Conservation (phyloP, 2,888 invertebrate species). For the Philaethria dido region DNA sequence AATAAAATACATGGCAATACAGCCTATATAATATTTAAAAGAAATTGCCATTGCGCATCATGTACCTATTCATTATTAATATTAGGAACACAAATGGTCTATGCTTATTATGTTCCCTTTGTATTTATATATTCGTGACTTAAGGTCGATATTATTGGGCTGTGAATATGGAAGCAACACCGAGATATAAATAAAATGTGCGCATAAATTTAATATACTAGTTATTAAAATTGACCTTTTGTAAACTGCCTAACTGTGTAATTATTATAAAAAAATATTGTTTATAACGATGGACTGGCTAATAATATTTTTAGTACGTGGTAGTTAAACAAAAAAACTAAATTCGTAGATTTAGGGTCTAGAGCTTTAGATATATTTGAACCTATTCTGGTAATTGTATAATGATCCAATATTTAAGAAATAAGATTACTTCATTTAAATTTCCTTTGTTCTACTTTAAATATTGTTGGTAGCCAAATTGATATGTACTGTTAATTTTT, state of each 20-base stretch:
- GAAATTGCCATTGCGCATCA: too few species aligned
- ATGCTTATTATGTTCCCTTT: too few species aligned
- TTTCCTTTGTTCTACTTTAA: not conserved
- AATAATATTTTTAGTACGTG: not conserved
- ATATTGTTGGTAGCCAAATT: too few species aligned
- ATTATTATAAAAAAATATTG: not conserved
- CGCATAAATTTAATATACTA: constrained; percentile 5
- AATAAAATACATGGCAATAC: too few species aligned
- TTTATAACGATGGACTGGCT: not conserved
- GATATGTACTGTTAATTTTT: too few species aligned
- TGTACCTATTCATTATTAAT: too few species aligned
- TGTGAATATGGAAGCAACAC: not conserved
- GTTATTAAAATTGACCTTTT: constrained; percentile 22
- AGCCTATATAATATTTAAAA: too few species aligned
- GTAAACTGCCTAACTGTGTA: constrained; percentile 1
- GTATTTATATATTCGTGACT: too few species aligned
- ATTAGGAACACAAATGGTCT: too few species aligned
- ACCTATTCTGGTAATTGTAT: not conserved
- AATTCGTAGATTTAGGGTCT: not conserved
- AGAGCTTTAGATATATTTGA: not conserved
- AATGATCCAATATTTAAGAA: not conserved
- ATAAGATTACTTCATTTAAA: not conserved
- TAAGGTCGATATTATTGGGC: too few species aligned
- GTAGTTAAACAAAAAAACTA: not conserved
- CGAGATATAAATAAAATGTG: constrained; percentile 5